phyloP scores from a whole-genome alignment of 2,797 vertebrate genomes.

The Phoebastria nigripes region DNA sequence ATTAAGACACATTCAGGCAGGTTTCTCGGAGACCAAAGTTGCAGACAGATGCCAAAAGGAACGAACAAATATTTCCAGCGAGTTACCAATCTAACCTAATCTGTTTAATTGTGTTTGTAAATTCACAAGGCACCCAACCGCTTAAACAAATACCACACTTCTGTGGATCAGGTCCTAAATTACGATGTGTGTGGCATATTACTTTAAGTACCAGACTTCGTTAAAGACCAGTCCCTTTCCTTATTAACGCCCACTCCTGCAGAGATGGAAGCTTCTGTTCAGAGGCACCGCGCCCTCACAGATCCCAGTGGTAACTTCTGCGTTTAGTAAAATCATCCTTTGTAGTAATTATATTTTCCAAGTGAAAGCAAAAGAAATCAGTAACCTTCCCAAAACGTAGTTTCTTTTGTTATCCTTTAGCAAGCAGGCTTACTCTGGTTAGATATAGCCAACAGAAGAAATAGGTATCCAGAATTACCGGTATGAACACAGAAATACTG shows the following conservation, averaged over 20 bases:
- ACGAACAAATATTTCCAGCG: neutral
- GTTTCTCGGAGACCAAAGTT: neutral
- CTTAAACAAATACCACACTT: conserved; percentile 1
- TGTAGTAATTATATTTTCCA: neutral
- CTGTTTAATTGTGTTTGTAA: conserved; percentile 36
- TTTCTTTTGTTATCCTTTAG: neutral
- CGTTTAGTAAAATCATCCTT: neutral
- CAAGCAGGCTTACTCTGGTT: neutral
- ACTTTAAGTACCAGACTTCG: neutral
- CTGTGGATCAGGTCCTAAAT: conserved; percentile 1
- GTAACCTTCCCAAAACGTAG: neutral
- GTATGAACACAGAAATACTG: neutral
- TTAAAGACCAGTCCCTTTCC: neutral
- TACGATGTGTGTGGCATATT: neutral
- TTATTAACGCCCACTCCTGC: neutral
- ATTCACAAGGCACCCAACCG: conserved; percentile 24
- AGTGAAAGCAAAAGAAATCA: neutral
- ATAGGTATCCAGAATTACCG: neutral
- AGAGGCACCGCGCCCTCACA: neutral
- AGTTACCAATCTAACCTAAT: neutral
- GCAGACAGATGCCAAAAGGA: neutral
- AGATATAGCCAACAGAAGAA: neutral
- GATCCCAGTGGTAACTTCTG: neutral
- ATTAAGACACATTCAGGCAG: neutral
- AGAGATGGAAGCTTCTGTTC: conserved; percentile 14